phyloP scores from a whole-genome alignment of 2,113 vertebrate species.

The Pedionomus torquatus region DNA sequence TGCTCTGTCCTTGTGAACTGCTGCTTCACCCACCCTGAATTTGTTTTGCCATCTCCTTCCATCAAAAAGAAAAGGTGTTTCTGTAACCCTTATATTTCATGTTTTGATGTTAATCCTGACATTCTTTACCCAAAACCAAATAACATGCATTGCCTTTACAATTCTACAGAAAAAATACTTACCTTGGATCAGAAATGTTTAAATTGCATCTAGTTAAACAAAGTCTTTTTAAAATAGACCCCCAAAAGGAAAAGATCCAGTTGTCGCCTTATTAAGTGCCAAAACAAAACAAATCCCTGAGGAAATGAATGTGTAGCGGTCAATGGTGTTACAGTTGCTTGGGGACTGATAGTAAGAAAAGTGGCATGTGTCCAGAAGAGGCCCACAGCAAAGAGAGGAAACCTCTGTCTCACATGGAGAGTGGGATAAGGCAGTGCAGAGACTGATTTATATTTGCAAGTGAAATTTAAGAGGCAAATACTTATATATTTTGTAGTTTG shows the following conservation, averaged over 20 bases:
- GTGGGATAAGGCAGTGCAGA: neutral
- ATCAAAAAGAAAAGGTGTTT: neutral
- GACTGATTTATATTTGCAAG: neutral
- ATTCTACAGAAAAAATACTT: conserved; percentile 18
- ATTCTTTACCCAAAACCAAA: conserved; percentile 9
- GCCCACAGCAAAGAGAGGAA: conserved; percentile 2
- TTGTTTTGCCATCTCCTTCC: neutral
- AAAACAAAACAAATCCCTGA: neutral
- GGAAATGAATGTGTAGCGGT: neutral
- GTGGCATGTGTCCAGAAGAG: conserved; percentile 15
- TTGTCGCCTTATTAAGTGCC: neutral
- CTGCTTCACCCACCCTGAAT: neutral
- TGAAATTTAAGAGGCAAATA: neutral
- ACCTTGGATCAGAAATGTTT: neutral
- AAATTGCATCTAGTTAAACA: conserved; percentile 37
- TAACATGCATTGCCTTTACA: neutral
- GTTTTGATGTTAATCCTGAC: neutral
- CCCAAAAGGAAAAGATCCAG: conserved; percentile 1
- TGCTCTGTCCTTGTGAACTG: neutral
- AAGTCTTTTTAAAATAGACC: conserved; percentile 12
- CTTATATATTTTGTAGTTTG: neutral
- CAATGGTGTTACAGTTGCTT: conserved; percentile 39
- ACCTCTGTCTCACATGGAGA: neutral
- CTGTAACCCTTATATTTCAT: neutral
- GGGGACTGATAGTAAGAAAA: conserved; percentile 6